Conservation (phyloP, 1,140 invertebrate genomes). For the Orchestia grillus region DNA sequence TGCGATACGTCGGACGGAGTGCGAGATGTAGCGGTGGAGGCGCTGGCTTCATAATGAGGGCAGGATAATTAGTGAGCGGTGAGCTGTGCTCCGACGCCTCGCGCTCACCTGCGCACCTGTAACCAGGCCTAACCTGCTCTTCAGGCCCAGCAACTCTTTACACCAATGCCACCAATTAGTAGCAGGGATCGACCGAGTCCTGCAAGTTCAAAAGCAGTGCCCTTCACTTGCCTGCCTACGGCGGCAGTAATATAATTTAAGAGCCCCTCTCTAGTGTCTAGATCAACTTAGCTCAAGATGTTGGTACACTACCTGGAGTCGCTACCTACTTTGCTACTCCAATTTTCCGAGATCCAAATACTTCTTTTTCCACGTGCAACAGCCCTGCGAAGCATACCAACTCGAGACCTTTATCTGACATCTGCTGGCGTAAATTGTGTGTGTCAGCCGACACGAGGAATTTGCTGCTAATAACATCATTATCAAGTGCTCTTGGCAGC, state of each 20-base stretch:
- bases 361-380: background rate
- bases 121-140: background rate
- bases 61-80: background rate
- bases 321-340: background rate
- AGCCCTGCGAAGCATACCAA: too few species aligned
- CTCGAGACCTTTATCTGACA: background rate
- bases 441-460: background rate
- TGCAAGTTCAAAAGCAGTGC: background rate
- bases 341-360: background rate
- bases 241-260: background rate
- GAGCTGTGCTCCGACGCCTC: background rate
- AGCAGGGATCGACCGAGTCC: background rate
- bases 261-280: background rate
- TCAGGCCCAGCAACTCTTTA: background rate
- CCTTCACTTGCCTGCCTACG: background rate
- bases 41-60: background rate
- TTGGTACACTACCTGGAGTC: background rate
- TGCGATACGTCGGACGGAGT: background rate
- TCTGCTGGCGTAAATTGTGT: background rate
- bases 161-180: background rate
- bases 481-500: too few species aligned
- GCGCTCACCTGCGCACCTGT: background rate
- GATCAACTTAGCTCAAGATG: background rate
- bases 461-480: too few species aligned
- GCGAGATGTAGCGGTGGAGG: background rate